Conservation (phyloP, 2,113 vertebrate species). For the Sphyrna mokarran region DNA sequence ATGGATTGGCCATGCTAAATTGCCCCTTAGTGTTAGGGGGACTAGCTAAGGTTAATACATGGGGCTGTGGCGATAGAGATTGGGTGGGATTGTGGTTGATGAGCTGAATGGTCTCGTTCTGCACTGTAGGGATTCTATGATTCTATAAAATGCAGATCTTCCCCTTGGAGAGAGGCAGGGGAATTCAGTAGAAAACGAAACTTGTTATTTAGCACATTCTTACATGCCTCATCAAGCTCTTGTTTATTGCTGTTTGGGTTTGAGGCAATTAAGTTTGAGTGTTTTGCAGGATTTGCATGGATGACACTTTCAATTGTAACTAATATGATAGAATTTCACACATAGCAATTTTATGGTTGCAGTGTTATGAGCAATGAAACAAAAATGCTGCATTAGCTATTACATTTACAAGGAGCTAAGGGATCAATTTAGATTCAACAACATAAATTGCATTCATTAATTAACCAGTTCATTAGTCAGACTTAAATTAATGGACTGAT, state of each 20-base stretch:
- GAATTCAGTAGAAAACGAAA: not conserved
- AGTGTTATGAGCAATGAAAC: not conserved
- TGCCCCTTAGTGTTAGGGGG: no score
- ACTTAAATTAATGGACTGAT: not conserved
- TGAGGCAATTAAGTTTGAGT: not conserved
- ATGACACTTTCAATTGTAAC: not conserved
- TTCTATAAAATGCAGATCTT: not conserved
- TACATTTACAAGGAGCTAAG: not conserved
- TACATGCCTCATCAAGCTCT: not conserved
- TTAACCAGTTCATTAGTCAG: not conserved
- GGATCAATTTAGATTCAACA: not conserved
- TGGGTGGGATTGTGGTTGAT: no score
- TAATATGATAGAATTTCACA: not conserved
- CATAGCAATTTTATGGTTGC: not conserved
- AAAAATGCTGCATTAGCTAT: not conserved
- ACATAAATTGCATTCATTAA: not conserved
- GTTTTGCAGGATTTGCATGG: not conserved
- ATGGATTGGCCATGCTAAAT: no score
- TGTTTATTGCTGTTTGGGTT: not conserved
- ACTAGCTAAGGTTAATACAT: no score
- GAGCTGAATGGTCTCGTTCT: no score
- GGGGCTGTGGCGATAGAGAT: no score
- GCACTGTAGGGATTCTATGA: no score
- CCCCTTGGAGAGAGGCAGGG: not conserved
- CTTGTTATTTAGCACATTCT: not conserved